Percentiles rank a stretch among this genome's conserved stretches.
Evolutionary conservation across 2,888 invertebrate genomes (phyloP).

Genomic region (Micropterix aruncella): DNA sequence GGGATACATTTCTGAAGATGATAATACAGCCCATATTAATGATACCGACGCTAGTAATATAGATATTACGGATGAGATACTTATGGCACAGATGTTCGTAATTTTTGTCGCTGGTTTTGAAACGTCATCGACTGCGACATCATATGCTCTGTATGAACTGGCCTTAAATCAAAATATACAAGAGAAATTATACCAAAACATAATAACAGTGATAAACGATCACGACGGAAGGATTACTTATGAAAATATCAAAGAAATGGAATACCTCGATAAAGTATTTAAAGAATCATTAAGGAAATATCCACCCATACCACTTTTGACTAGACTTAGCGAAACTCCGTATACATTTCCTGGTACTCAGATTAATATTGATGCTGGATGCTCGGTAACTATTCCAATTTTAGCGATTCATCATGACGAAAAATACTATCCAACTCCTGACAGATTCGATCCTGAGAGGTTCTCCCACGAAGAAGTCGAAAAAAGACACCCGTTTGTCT

Average conservation of each 20-base stretch:
- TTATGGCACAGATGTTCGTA: slow-evolving; percentile 19
- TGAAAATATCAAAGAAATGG: slow-evolving; percentile 22
- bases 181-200: slow-evolving; percentile 19
- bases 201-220: slow-evolving; percentile 14
- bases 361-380: not conserved
- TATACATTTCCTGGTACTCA: not conserved
- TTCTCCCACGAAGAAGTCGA: not conserved
- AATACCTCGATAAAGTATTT: slow-evolving; percentile 23
- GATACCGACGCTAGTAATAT: too few species aligned
- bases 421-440: not conserved
- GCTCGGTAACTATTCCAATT: not conserved
- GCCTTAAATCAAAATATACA: slow-evolving; percentile 21
- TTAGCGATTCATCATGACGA: not conserved
- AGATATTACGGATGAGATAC: slow-evolving; percentile 9
- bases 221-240: slow-evolving; percentile 18
- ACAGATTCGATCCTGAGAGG: slow-evolving; percentile 1
- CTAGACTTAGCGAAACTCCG: not conserved
- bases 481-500: not conserved
- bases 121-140: slow-evolving; percentile 21
- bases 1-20: not conserved
- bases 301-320: not conserved
- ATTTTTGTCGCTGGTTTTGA: slow-evolving; percentile 26
- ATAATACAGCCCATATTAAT: not conserved
- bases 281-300: not conserved
- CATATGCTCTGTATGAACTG: slow-evolving; percentile 19